Percentiles rank a stretch among this genome's conserved stretches.
These are phyloP conservation scores for Lepeophtheirus salmonis DNA, from an alignment of 1,140 invertebrate genomes.

Conservation along the genomic window DNA sequence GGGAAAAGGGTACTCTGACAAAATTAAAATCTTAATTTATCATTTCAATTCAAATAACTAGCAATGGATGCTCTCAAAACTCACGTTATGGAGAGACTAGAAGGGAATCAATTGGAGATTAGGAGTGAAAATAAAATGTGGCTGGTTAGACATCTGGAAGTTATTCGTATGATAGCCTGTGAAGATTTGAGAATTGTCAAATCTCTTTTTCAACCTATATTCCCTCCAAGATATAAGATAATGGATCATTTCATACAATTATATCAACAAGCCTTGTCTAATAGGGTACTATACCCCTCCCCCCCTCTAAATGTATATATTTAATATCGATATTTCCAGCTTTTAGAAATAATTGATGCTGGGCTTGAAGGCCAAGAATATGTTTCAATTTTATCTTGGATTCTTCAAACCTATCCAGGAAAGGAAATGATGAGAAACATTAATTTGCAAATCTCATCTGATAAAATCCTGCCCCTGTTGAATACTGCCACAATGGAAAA, in stretches of 20 bases:
- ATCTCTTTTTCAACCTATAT: slow-evolving; percentile 75
- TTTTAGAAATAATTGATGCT: slow-evolving; percentile 64
- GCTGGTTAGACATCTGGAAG: slow-evolving; percentile 53
- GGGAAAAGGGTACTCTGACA: slow-evolving; percentile 57
- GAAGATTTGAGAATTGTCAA: slow-evolving; percentile 83
- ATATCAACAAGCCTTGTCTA: slow-evolving; percentile 45
- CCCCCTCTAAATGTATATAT: not conserved
- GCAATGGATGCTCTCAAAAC: slow-evolving; percentile 54
- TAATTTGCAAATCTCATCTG: slow-evolving; percentile 58
- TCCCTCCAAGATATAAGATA: slow-evolving; percentile 87
- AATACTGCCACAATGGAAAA: slow-evolving; percentile 49
- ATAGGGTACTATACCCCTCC: not conserved
- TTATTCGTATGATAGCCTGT: slow-evolving; percentile 66
- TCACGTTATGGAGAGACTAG: slow-evolving; percentile 59
- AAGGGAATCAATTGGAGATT: slow-evolving; percentile 76
- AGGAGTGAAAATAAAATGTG: slow-evolving; percentile 80
- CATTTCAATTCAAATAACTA: too few species aligned
- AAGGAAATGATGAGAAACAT: slow-evolving; percentile 66
- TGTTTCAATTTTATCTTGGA: slow-evolving; percentile 80
- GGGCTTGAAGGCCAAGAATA: slow-evolving; percentile 90
- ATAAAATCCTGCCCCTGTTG: slow-evolving; percentile 46
- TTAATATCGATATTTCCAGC: slow-evolving; percentile 29
- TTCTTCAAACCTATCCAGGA: slow-evolving; percentile 63
- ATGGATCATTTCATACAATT: slow-evolving; percentile 72
- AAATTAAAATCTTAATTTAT: not conserved